Evolutionary conservation across 2,113 vertebrate genomes (phyloP).

Genomic region (Pelobates fuscus): DNA sequence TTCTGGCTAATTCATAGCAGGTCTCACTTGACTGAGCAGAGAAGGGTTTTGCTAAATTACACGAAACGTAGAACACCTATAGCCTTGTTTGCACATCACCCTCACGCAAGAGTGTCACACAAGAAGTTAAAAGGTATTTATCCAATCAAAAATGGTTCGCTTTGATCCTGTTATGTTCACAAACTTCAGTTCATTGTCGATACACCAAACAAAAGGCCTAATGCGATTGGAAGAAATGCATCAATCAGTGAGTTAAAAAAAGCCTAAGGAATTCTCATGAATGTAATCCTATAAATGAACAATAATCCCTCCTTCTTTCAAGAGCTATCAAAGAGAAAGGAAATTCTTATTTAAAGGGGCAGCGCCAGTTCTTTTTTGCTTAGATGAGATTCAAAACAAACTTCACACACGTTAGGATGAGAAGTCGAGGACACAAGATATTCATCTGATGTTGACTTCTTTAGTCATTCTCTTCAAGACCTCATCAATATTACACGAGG

Average conservation of each 20-base stretch:
- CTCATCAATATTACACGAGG: conserved; percentile 24
- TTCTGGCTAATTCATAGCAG: neutral
- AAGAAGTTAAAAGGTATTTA: conserved; percentile 24
- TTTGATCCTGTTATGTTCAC: conserved; percentile 42
- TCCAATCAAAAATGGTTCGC: conserved; percentile 1
- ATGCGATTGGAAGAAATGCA: conserved; percentile 38
- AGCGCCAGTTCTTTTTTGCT: conserved; percentile 6
- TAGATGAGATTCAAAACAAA: conserved; percentile 12
- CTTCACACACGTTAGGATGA: conserved; percentile 18
- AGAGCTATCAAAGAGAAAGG: conserved; percentile 43
- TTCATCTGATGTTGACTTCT: neutral
- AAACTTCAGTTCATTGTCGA: conserved; percentile 17
- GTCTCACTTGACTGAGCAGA: neutral
- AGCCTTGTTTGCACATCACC: neutral
- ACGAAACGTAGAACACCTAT: neutral
- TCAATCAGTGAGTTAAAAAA: conserved; percentile 26
- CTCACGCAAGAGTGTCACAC: neutral
- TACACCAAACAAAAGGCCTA: conserved; percentile 30
- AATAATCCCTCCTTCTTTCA: conserved; percentile 44
- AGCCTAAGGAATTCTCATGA: conserved; percentile 38
- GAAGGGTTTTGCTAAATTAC: neutral
- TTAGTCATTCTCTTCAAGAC: neutral
- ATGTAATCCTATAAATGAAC: conserved; percentile 47
- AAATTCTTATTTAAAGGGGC: conserved; percentile 26
- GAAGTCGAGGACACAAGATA: conserved; percentile 6